Conservation (phyloP, 2,888 invertebrate genomes). For the Neoaliturus tenellus region DNA sequence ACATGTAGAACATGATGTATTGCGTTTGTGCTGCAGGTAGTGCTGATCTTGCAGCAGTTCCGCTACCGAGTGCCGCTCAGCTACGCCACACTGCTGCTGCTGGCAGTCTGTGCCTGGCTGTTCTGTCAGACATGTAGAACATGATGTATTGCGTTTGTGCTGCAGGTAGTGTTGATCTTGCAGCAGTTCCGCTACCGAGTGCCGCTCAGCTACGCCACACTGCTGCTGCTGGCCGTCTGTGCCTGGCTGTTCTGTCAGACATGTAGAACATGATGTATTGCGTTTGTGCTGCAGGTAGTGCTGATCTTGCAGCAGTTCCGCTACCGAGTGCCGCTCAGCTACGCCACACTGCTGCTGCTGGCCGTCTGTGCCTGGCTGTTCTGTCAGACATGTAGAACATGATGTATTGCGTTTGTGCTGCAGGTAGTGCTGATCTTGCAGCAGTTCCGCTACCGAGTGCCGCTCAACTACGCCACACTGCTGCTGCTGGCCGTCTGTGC, state of each 20-base stretch:
- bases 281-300: too few relatives aligned
- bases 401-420: too few relatives aligned
- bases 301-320: slow-evolving; percentile 61
- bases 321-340: slow-evolving; percentile 62
- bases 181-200: slow-evolving; percentile 61
- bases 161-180: slow-evolving; percentile 62
- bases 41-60: slow-evolving; percentile 60
- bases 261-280: too few relatives aligned
- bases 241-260: slow-evolving; percentile 63
- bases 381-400: too few relatives aligned
- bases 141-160: too few relatives aligned
- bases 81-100: slow-evolving; percentile 61
- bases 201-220: slow-evolving; percentile 62
- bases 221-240: slow-evolving; percentile 59
- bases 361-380: slow-evolving; percentile 61
- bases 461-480: slow-evolving; percentile 62
- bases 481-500: slow-evolving; percentile 60
- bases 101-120: slow-evolving; percentile 60
- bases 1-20: too few relatives aligned
- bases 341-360: slow-evolving; percentile 61
- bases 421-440: slow-evolving; percentile 62
- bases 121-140: too few relatives aligned
- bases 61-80: slow-evolving; percentile 62
- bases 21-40: too few relatives aligned
- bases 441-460: slow-evolving; percentile 61